A percentile compares a stretch with the other conserved stretches of the same genome.
These are phyloP conservation scores for Gonatopus flavifemur DNA, from an alignment of 1,140 invertebrate species.

Conservation along the genomic window DNA sequence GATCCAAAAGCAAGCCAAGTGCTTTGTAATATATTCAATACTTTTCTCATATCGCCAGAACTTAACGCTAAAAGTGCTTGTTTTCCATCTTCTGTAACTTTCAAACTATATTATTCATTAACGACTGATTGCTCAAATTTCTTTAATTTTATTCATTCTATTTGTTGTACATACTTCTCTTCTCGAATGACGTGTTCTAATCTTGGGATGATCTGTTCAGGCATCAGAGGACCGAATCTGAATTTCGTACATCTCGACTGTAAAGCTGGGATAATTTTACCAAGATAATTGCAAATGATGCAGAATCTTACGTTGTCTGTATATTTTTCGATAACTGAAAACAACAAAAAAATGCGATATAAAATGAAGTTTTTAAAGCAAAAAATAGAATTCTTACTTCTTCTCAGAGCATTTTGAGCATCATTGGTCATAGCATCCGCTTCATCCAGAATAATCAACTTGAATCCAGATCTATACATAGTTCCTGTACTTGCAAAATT, in stretches of 20 bases:
- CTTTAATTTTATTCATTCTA: background rate
- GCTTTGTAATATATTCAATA: conserved; percentile 94
- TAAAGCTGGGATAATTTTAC: conserved; percentile 97
- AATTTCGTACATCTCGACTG: conserved; percentile 98
- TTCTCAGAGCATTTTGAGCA: conserved; percentile 96
- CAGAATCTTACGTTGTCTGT: conserved; percentile 98
- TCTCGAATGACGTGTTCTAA: conserved; percentile 81
- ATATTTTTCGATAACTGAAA: conserved; percentile 96
- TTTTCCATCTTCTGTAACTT: conserved; percentile 87
- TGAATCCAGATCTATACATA: conserved; percentile 92
- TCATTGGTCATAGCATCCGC: conserved; percentile 99
- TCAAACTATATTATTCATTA: conserved; percentile 65
- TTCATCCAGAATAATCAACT: conserved; percentile 98
- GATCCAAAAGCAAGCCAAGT: conserved; percentile 81
- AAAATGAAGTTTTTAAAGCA: background rate
- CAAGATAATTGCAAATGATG: conserved; percentile 98
- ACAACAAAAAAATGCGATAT: conserved; percentile 22
- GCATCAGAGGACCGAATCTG: conserved; percentile 88
- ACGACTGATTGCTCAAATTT: background rate
- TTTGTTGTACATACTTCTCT: conserved; percentile 74
- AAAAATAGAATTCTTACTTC: conserved; percentile 69
- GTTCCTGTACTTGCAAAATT: conserved; percentile 98
- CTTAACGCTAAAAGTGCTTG: conserved; percentile 87
- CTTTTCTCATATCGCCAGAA: conserved; percentile 97
- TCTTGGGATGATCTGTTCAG: conserved; percentile 87